phyloP scores from a whole-genome alignment of 2,888 invertebrate genomes.

The Athrips mouffetella region DNA sequence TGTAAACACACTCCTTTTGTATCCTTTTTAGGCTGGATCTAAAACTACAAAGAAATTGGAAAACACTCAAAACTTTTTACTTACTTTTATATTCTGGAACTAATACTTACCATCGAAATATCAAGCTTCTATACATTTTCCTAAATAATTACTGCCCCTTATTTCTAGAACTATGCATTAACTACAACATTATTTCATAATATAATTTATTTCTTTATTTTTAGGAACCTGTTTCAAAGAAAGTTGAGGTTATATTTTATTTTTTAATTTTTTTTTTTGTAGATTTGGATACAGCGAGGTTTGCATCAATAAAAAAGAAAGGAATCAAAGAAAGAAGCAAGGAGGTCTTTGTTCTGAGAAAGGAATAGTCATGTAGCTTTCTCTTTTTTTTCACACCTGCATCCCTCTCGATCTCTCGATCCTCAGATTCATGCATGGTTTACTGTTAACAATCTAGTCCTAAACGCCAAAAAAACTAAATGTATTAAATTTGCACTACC shows the following conservation, averaged over 20 bases:
- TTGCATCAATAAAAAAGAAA: too few relatives aligned
- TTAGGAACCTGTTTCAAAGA: not conserved
- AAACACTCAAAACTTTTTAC: not conserved
- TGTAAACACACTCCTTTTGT: slow-evolving; percentile 37
- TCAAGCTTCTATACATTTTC: slow-evolving; percentile 53
- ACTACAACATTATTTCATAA: not conserved
- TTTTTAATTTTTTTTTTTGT: slow-evolving; percentile 1
- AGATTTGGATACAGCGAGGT: not conserved
- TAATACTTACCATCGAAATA: slow-evolving; percentile 50
- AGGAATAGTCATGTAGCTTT: too few relatives aligned
- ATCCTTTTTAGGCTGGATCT: slow-evolving; percentile 49
- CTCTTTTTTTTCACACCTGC: too few relatives aligned
- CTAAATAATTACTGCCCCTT: slow-evolving; percentile 5
- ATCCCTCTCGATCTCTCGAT: too few relatives aligned
- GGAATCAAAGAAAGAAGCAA: too few relatives aligned
- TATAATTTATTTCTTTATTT: not conserved
- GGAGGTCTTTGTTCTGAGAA: too few relatives aligned
- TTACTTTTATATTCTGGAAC: not conserved
- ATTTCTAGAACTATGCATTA: not conserved
- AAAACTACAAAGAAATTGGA: slow-evolving; percentile 20
- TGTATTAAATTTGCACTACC: too few relatives aligned
- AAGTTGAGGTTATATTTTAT: slow-evolving; percentile 2
- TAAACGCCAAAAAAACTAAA: too few relatives aligned
- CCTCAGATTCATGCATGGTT: too few relatives aligned
- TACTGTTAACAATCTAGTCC: too few relatives aligned